Evolutionary conservation across 1,140 invertebrate genomes (phyloP), one percentile per base, ranked within the genome.

Genomic region (Calosoma granatense): DNA sequence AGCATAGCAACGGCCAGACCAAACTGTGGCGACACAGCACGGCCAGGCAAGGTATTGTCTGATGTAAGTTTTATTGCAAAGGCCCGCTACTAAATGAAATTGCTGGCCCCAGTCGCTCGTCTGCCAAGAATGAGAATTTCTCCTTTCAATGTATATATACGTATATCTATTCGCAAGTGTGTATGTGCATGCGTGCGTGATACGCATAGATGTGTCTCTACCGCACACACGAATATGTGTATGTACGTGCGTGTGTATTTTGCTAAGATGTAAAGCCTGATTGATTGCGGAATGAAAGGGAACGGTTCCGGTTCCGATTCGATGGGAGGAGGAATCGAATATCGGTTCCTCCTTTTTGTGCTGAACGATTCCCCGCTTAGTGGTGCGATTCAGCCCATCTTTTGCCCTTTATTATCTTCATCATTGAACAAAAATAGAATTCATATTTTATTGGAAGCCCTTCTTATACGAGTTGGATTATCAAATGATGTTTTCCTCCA

Each of bases 241-340:
- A 11, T 47, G 41, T 47, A 17, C 17, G 6, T 47, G 41, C 17
- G 41, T 47, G 41, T 11, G 41, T 47, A 47, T 47, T 47, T 47
- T 17, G 41, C 41, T 47, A 47, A 47, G 41, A 47, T 47, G 41
- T 47, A 47, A 47, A 47, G 41, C 41, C 41, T 47, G 41, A 47
- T 47, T 47, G 41, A 47, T 47, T 47, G 41, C 41, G 41, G 41
- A 47, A 47, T 47, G 41, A 47, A 47, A 47, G 41, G 41, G 17
- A 6, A 4, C 41, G 4, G 41, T 47, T 9, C 41, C 17, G 41
- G 26, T 30, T 30, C 26, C 26, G 26, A 30, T 30, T 30, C 26
- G 26, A 30, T 6, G 26, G 26, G 26, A 30, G 41, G 41, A 47
- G 41, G 41, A 47, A 47, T 47, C 41, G 41, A 47, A 47, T 47